Percentiles rank a stretch among this genome's conserved stretches.
phyloP scores from a whole-genome alignment of 1,140 invertebrate species.

The Temnothorax curvispinosus region DNA sequence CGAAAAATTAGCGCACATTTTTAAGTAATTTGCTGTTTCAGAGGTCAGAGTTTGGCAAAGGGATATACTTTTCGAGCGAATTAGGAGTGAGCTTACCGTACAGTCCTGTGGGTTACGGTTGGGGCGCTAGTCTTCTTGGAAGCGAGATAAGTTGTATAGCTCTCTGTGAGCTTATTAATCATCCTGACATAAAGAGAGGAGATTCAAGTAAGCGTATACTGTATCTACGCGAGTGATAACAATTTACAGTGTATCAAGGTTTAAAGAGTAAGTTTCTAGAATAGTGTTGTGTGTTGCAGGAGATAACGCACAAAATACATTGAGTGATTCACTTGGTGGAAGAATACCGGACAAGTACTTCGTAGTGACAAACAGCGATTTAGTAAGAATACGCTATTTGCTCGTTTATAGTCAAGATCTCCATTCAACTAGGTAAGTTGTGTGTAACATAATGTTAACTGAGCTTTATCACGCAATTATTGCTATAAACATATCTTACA shows the following conservation, averaged over 20 bases:
- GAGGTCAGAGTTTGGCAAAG: constrained; percentile 90
- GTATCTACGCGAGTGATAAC: too few relatives aligned
- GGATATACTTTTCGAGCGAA: constrained; percentile 92
- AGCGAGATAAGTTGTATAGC: constrained; percentile 91
- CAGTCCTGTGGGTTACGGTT: constrained; percentile 90
- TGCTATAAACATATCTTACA: constrained; percentile 20
- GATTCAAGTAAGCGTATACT: constrained; percentile 76
- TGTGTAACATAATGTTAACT: neutral
- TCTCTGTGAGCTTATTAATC: constrained; percentile 92
- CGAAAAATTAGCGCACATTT: neutral
- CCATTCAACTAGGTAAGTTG: constrained; percentile 75
- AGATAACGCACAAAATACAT: constrained; percentile 79
- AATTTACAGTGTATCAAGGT: neutral
- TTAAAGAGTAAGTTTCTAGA: constrained; percentile 15
- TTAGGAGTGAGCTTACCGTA: constrained; percentile 89
- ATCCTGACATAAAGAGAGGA: constrained; percentile 86
- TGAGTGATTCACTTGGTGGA: constrained; percentile 85
- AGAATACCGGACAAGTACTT: constrained; percentile 91
- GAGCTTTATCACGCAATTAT: neutral
- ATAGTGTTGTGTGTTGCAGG: constrained; percentile 75
- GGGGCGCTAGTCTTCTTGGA: constrained; percentile 91
- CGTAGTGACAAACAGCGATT: constrained; percentile 91
- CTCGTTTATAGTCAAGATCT: constrained; percentile 89
- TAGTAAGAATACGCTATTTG: constrained; percentile 91
- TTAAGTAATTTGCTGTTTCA: constrained; percentile 77